Conservation (phyloP, 92 coral and sea anemone species). For the Umimayanthus chanpuru region DNA sequence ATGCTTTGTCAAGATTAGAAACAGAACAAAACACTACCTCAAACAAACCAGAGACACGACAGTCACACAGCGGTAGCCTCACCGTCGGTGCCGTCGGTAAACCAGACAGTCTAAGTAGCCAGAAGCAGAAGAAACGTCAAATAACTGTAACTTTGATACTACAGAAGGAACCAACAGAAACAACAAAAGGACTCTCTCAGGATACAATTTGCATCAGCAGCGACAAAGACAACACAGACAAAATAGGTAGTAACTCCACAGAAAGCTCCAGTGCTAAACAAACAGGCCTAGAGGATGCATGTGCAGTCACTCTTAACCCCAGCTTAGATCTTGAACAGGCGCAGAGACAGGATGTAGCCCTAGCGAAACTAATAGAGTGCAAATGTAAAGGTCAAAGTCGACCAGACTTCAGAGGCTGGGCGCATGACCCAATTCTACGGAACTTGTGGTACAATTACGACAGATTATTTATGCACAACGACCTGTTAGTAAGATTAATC, state of each 20-base stretch:
- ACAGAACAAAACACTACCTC: background rate
- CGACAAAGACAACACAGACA: background rate
- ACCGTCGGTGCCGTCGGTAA: too few species aligned
- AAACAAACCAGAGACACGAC: too few species aligned
- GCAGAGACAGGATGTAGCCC: background rate
- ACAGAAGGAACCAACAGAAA: too few species aligned
- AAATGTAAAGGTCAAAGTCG: conserved; percentile 16
- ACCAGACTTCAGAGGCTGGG: conserved; percentile 32
- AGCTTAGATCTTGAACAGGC: background rate
- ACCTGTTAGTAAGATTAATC: background rate
- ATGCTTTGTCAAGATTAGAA: conserved; percentile 20
- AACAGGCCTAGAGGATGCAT: background rate
- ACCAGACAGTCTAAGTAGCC: too few species aligned
- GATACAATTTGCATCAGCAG: too few species aligned
- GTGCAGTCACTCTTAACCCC: background rate
- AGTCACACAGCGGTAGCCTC: too few species aligned
- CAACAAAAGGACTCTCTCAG: too few species aligned
- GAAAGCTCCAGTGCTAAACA: background rate
- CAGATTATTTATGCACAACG: conserved; percentile 47
- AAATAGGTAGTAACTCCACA: background rate
- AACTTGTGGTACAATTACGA: conserved; percentile 45
- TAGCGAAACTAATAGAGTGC: too few species aligned
- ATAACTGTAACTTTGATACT: too few species aligned
- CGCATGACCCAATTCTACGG: conserved; percentile 23
- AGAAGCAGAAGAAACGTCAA: too few species aligned